Evolutionary conservation across 2,113 vertebrate genomes (phyloP), one percentile per base, ranked within the genome.

Genomic region (Phasianus colchicus): DNA sequence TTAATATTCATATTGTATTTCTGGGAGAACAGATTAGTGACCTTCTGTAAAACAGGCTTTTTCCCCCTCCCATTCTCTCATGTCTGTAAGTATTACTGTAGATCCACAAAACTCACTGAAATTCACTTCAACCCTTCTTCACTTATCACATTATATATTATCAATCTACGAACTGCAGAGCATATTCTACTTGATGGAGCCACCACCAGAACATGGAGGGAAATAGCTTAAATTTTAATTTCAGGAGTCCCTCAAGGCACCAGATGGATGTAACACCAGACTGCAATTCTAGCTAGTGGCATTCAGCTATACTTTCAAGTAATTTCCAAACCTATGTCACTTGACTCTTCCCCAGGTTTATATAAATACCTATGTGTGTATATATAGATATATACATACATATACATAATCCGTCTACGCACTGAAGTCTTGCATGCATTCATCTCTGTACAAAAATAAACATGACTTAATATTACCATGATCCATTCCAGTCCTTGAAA

Each of bases 401-500:
- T 13, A 73, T 61, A 78, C 20, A 57, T 27, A 83, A n/a, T 73
- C 58, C n/a, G 52, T 42, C 48, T 72, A 52, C 3, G 3, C 25
- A 43, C 73, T 76, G 17, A 83, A 76, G 67, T 75, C 86, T 94
- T 70, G 74, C 38, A 86, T 67, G 71, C 32, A 22, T 89, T 75
- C 17, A 89, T 34, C 66, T 54, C 43, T 21, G 66, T 72, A 30
- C 47, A 95, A 95, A 95, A 96, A 95, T 91, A 95, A 67, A 65
- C 32, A 65, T 82, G 91, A 85, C 75, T 91, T 89, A 92, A 88
- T 85, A 69, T 47, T 61, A 82, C 5, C 17, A 21, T 48, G 58
- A 91, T 85, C 82, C 47, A 92, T 89, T 83, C 91, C 71, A 91
- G 74, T 36, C 87, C 87, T 93, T 91, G 67, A 93, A 95, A 93